Base-by-base conservation (phyloP, 1,140 invertebrate genomes). In the Pectinophora gossypiella region DNA sequence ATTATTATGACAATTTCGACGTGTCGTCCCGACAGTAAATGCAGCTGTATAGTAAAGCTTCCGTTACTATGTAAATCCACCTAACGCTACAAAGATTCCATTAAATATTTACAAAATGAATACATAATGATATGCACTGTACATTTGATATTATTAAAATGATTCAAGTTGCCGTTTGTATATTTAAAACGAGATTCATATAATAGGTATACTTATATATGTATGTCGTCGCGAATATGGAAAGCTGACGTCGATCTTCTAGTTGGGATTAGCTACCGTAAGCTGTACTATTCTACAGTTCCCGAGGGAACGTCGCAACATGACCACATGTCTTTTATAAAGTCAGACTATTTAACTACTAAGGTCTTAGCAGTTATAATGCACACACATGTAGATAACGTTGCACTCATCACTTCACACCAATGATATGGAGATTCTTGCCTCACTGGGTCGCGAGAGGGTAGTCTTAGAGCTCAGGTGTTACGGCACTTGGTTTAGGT, bases 81-180 rank as follows among this genome's bases (percentile, higher is more conserved):
- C 60, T 66, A 67, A 52, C 42, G 40, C 54, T 66, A 64, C 23
- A 49, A 48, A 62, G 47, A 64, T 56, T 50, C 59, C 59, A 44
- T 68, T 67, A 68, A 65, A 72, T 85, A 83, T 85, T 72, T 85
- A 85, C 79, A 85, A 78, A 75, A 76, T 61, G 56, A 68, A 76
- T 56, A 71, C 64, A 72, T 54, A 61, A 55, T 71, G 79, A 85
- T 85, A 85, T 85, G 79, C 70, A 68, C 74, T 76, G 65, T 76
- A 81, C 71, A 81, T 64, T 81, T 62, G 36, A 52, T 47, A 52
- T n/a, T 40, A 48, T 54, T 53, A 48, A 51, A 54, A 51, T 49
- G 50, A 48, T 42, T 52, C 44, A 54, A 49, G 48, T 46, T 27
- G 50, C 36, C 15, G 12, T 49, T 27, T 46, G n/a, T 27, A 46